Evolutionary conservation across 1,140 invertebrate genomes (phyloP).

Genomic region (Aphelenchoides besseyi): DNA sequence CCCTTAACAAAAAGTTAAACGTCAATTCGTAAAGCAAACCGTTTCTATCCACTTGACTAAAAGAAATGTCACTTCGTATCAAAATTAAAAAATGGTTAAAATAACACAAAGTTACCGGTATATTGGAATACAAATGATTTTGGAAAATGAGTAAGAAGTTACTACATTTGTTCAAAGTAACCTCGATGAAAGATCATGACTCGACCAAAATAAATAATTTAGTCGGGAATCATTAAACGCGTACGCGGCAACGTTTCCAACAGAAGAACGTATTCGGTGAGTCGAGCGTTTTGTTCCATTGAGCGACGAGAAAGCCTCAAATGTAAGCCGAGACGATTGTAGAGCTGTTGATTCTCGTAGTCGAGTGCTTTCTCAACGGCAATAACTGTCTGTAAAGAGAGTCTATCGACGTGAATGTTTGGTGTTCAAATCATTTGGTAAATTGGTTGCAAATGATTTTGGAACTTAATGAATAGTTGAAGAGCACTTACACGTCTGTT

Average conservation of each 20-base stretch:
- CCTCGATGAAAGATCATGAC: neutral
- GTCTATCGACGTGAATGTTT: neutral
- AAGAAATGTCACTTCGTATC: too few relatives aligned
- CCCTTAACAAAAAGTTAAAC: neutral
- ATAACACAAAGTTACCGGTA: neutral
- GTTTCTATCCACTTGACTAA: too few relatives aligned
- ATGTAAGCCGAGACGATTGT: conserved; percentile 59
- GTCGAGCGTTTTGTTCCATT: conserved; percentile 42
- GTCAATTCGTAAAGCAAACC: too few relatives aligned
- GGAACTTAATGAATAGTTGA: conserved; percentile 18
- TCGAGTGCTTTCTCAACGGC: conserved; percentile 60
- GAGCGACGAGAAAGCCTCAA: conserved; percentile 49
- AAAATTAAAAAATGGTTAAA: too few relatives aligned
- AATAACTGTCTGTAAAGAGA: conserved; percentile 55
- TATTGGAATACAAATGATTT: neutral
- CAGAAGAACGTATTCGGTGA: conserved; percentile 60
- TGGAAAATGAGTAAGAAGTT: too few relatives aligned
- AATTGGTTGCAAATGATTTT: conserved; percentile 9
- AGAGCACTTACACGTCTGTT: conserved; percentile 49
- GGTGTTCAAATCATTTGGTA: neutral
- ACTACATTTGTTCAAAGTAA: too few relatives aligned
- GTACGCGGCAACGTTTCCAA: conserved; percentile 56
- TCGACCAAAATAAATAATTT: neutral
- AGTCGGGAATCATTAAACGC: conserved; percentile 56
- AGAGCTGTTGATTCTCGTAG: conserved; percentile 59